Conservation (phyloP, 2,797 vertebrate species). For the Hemitrygon akajei region DNA sequence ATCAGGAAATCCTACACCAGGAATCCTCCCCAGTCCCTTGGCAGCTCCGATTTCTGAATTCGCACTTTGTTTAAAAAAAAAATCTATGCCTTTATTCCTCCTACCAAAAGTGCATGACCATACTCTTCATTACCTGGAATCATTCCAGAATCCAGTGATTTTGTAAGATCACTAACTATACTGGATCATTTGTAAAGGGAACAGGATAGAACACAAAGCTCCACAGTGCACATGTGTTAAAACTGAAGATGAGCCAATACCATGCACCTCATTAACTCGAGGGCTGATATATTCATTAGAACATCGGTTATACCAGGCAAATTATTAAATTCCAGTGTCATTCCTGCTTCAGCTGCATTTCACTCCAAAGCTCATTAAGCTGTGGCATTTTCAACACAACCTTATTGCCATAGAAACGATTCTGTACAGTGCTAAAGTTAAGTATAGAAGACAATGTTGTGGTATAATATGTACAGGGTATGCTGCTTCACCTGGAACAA, state of each 20-base stretch:
- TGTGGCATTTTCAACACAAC: conserved; percentile 10
- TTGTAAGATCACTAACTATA: too few species aligned
- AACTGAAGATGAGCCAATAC: not conserved
- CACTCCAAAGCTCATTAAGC: conserved; percentile 22
- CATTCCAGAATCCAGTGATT: too few species aligned
- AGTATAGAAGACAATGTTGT: not conserved
- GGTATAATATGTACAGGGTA: not conserved
- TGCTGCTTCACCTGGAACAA: not conserved
- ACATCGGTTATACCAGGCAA: not conserved
- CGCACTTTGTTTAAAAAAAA: too few species aligned
- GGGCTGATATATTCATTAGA: not conserved
- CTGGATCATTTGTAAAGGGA: not conserved
- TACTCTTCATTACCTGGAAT: too few species aligned
- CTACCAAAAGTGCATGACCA: too few species aligned
- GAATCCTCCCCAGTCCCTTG: too few species aligned
- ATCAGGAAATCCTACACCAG: too few species aligned
- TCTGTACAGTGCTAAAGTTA: not conserved
- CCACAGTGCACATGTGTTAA: not conserved
- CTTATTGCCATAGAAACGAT: conserved; percentile 22
- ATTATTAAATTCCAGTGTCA: not conserved
- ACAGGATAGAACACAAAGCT: not conserved
- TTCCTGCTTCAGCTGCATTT: not conserved
- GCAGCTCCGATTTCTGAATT: too few species aligned
- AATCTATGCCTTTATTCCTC: too few species aligned
- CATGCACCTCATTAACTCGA: not conserved